A percentile compares a stretch with the other conserved stretches of the same genome.
Conservation (phyloP, 2,888 invertebrate species). For the Tipula vernalis region DNA sequence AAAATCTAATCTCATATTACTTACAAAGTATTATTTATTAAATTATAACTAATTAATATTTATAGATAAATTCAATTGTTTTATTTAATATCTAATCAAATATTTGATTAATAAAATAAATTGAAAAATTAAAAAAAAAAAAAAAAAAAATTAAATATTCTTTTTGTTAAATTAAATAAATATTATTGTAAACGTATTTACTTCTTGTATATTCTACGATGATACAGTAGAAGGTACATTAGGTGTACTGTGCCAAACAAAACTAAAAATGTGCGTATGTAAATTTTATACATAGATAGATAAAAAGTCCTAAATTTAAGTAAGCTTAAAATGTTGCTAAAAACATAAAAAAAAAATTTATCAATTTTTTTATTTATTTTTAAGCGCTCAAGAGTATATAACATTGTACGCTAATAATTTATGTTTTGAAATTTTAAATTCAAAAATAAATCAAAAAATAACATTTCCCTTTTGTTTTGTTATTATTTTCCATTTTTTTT, state of each 20-base stretch:
- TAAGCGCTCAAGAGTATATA: slow-evolving; percentile 8
- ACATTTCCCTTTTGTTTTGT: slow-evolving; percentile 11
- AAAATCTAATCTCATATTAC: neutral
- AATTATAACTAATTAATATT: neutral
- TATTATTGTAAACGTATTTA: too few relatives aligned
- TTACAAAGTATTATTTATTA: neutral
- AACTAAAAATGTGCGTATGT: neutral
- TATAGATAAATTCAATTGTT: neutral
- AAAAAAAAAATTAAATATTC: neutral
- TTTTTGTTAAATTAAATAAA: neutral
- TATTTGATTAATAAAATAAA: neutral
- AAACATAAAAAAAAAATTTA: neutral
- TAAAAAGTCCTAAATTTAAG: neutral
- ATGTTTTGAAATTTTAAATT: slow-evolving; percentile 11
- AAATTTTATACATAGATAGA: neutral
- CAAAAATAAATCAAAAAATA: slow-evolving; percentile 12
- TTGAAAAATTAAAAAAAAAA: neutral
- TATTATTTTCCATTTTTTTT: slow-evolving; percentile 9
- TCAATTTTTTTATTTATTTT: neutral
- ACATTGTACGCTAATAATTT: slow-evolving; percentile 9
- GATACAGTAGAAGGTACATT: too few relatives aligned
- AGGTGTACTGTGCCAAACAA: too few relatives aligned
- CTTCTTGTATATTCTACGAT: too few relatives aligned
- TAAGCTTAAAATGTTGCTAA: neutral
- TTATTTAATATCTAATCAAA: neutral